Percentiles rank a stretch among this genome's conserved stretches.
Evolutionary conservation across 2,113 vertebrate genomes (phyloP).

Genomic region (Albula goreensis): DNA sequence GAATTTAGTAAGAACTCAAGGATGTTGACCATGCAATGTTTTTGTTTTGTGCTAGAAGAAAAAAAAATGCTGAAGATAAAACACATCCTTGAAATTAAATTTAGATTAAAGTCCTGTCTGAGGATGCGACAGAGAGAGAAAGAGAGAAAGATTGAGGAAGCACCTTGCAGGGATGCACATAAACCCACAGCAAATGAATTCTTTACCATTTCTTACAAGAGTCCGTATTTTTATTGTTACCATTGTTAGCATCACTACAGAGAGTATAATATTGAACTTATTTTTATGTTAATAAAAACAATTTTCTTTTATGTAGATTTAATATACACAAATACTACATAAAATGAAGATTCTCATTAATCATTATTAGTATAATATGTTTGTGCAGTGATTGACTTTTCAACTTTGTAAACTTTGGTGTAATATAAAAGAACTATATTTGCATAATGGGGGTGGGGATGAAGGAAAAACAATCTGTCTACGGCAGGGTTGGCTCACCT

Average conservation of each 20-base stretch:
- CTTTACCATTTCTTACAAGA: too few species aligned
- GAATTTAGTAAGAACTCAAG: neutral
- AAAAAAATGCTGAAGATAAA: neutral
- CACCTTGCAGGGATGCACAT: too few species aligned
- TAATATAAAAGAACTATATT: neutral
- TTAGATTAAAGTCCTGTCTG: neutral
- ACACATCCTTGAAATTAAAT: neutral
- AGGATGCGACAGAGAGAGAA: neutral
- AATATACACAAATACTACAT: too few species aligned
- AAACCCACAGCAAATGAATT: too few species aligned
- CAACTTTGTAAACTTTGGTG: neutral
- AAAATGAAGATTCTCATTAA: neutral
- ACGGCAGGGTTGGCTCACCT: neutral
- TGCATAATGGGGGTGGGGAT: neutral
- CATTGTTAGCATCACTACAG: neutral
- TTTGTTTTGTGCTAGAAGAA: neutral
- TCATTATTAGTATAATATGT: neutral
- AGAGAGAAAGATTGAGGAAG: neutral
- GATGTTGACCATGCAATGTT: neutral
- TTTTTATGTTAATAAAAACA: neutral
- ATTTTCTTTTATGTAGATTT: neutral
- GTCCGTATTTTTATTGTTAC: too few species aligned
- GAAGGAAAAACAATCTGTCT: neutral
- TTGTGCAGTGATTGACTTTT: neutral
- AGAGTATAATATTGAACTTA: neutral